These are phyloP conservation scores for Stegana nigrithorax DNA, from an alignment of 2,888 invertebrate species.

Conservation along the genomic window DNA sequence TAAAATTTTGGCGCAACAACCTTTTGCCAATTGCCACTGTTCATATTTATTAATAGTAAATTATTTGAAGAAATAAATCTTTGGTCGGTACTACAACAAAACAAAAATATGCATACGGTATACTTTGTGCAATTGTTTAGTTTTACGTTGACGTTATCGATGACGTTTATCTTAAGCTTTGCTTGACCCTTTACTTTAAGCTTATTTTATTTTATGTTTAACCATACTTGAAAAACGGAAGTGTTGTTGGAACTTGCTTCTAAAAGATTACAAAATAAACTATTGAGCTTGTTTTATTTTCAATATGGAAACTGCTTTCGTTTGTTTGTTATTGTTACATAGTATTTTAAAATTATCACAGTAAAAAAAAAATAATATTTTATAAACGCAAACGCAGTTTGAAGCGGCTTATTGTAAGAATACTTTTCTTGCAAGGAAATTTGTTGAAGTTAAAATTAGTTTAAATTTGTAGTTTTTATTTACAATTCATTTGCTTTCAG, in stretches of 20 bases:
- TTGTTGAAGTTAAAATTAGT: too few relatives aligned
- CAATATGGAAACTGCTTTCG: not conserved
- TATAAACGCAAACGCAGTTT: not conserved
- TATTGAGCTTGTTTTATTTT: not conserved
- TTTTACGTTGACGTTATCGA: too few relatives aligned
- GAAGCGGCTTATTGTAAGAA: not conserved
- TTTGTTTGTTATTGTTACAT: not conserved
- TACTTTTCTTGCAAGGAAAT: not conserved
- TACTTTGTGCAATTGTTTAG: slow-evolving; percentile 8
- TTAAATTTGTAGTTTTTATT: too few relatives aligned
- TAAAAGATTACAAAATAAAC: not conserved
- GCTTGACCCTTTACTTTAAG: not conserved
- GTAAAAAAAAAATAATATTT: slow-evolving; percentile 8
- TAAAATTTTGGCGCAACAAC: slow-evolving; percentile 15
- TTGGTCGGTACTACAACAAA: slow-evolving; percentile 11
- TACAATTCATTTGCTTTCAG: too few relatives aligned
- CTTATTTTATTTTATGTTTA: not conserved
- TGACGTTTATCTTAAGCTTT: too few relatives aligned
- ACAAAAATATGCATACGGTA: not conserved
- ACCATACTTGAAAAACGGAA: not conserved
- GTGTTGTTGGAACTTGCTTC: not conserved
- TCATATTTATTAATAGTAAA: not conserved
- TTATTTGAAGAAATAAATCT: slow-evolving; percentile 4
- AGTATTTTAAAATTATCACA: slow-evolving; percentile 11
- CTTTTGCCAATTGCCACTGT: slow-evolving; percentile 12